Conservation (phyloP, 1,140 invertebrate species). For the Diorhabda carinulata region DNA sequence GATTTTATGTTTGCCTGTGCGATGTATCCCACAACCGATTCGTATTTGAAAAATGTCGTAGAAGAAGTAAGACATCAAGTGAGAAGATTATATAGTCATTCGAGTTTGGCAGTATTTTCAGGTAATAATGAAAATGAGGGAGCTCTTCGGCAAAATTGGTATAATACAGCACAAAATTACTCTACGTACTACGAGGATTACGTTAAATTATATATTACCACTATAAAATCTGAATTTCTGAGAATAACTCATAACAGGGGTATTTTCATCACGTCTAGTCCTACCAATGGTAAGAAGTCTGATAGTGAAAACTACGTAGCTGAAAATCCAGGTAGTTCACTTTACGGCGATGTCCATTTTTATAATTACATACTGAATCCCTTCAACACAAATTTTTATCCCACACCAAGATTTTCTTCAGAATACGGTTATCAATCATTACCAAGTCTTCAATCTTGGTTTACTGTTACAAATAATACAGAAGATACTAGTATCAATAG, state of each 20-base stretch:
- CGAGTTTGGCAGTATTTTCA: constrained; percentile 85
- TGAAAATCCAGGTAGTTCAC: constrained; percentile 67
- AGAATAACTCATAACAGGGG: constrained; percentile 53
- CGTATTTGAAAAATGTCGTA: constrained; percentile 52
- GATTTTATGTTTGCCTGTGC: constrained; percentile 97
- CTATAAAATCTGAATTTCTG: constrained; percentile 65
- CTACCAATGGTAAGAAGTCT: constrained; percentile 81
- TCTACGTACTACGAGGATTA: constrained; percentile 75
- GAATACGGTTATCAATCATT: constrained; percentile 95
- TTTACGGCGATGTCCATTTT: constrained; percentile 92
- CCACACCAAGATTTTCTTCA: constrained; percentile 82
- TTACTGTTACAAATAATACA: constrained; percentile 52
- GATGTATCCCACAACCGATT: constrained; percentile 78
- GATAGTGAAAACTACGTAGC: constrained; percentile 70
- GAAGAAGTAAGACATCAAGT: constrained; percentile 83
- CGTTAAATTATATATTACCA: constrained; percentile 77
- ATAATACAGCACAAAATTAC: constrained; percentile 44
- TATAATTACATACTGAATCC: constrained; percentile 83
- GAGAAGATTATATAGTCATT: constrained; percentile 78
- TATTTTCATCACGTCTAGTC: constrained; percentile 80
- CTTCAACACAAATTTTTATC: constrained; percentile 76
- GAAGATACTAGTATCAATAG: constrained; percentile 61
- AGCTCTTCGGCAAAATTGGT: constrained; percentile 79
- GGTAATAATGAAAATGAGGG: constrained; percentile 98
- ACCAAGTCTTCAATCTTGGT: constrained; percentile 65